These are phyloP conservation scores for Corythornis cristatus DNA, from an alignment of 2,113 vertebrate species.

Conservation along the genomic window DNA sequence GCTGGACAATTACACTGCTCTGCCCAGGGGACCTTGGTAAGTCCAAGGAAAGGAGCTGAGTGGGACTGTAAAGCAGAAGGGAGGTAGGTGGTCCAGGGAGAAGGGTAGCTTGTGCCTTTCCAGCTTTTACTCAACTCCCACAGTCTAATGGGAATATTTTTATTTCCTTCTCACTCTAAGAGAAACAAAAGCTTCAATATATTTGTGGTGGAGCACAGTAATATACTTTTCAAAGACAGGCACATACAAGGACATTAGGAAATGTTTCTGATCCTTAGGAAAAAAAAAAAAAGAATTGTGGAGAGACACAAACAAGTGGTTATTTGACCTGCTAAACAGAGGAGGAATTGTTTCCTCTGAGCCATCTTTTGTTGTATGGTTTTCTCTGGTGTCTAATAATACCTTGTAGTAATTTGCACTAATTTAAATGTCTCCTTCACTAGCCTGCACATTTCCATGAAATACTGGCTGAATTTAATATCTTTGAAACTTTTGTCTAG, in stretches of 20 bases:
- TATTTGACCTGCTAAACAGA: constrained; percentile 9
- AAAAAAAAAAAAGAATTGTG: not conserved
- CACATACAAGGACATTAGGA: not conserved
- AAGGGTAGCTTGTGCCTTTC: not conserved
- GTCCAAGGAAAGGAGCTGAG: not conserved
- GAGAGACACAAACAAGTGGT: not conserved
- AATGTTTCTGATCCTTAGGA: not conserved
- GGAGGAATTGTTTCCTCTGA: constrained; percentile 9
- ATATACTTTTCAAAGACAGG: not conserved
- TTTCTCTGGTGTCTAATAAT: constrained; percentile 26
- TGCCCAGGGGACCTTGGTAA: not conserved
- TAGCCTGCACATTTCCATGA: not conserved
- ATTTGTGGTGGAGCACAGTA: not conserved
- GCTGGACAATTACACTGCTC: not conserved
- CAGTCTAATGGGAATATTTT: not conserved
- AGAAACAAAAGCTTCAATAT: not conserved
- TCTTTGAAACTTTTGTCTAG: not conserved
- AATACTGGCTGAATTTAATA: not conserved
- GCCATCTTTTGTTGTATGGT: not conserved
- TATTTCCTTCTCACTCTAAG: not conserved
- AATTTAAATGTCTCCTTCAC: not conserved
- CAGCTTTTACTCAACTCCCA: not conserved
- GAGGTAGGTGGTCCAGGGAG: not conserved
- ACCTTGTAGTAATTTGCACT: not conserved
- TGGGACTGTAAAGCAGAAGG: not conserved